Percentiles rank a stretch among this genome's conserved stretches.
Conservation (phyloP, 2,113 vertebrate genomes). For the Perognathus longimembris region DNA sequence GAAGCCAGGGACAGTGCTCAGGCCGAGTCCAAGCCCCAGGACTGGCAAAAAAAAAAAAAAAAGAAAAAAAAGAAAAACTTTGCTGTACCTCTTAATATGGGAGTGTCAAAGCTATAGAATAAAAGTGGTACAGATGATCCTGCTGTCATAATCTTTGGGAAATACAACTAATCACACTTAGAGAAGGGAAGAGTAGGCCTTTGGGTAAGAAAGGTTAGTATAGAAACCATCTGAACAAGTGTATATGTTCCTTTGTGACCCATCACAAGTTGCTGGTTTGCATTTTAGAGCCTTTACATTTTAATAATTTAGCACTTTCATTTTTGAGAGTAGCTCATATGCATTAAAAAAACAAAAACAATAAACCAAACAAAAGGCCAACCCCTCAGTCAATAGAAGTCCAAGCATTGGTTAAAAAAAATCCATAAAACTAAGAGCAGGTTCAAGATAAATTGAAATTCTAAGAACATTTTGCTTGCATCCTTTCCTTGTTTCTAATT, state of each 20-base stretch:
- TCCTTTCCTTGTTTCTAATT: slow-evolving; percentile 75
- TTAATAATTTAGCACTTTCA: slow-evolving; percentile 61
- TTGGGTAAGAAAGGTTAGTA: neutral
- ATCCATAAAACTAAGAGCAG: slow-evolving; percentile 42
- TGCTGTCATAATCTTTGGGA: neutral
- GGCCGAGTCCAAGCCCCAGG: too few relatives aligned
- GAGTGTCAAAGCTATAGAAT: neutral
- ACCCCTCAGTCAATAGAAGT: slow-evolving; percentile 22
- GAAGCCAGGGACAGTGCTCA: too few relatives aligned
- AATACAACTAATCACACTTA: neutral
- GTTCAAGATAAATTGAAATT: slow-evolving; percentile 64
- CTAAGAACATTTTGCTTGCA: slow-evolving; percentile 66
- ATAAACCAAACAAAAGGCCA: slow-evolving; percentile 38
- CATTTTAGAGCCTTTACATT: slow-evolving; percentile 35
- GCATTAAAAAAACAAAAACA: neutral
- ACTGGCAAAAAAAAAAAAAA: too few relatives aligned
- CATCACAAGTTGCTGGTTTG: neutral
- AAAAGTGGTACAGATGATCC: neutral
- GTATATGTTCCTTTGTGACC: neutral
- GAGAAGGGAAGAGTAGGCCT: neutral
- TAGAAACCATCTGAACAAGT: neutral
- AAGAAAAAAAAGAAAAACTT: neutral
- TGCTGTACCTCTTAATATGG: neutral
- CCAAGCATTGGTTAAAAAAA: slow-evolving; percentile 58
- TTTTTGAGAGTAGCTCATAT: slow-evolving; percentile 40